phyloP scores from a whole-genome alignment of 2,797 vertebrate species.

The Labeo calbasu region DNA sequence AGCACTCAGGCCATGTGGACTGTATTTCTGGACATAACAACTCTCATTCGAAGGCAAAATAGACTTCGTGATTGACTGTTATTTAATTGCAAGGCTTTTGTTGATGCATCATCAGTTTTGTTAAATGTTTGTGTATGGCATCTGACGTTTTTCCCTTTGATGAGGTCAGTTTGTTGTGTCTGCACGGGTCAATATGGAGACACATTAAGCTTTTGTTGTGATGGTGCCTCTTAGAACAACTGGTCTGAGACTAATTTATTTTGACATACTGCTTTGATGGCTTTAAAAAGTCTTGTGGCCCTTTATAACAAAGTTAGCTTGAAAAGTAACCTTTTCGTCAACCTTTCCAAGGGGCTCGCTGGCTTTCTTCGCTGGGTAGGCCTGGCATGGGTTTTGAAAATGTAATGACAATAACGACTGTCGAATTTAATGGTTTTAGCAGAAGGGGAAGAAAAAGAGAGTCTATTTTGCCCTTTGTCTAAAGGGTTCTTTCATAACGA shows the following conservation, averaged over 20 bases:
- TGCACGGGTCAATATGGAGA: conserved; percentile 23
- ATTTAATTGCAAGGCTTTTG: conserved; percentile 30
- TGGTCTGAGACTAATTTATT: conserved; percentile 41
- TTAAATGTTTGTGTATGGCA: conserved; percentile 27
- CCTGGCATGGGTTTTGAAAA: conserved; percentile 65
- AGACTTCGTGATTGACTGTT: neutral
- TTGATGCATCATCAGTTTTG: conserved; percentile 29
- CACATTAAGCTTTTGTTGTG: conserved; percentile 26
- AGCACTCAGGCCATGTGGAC: conserved; percentile 27
- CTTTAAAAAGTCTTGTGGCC: conserved; percentile 51
- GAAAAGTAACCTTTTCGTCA: conserved; percentile 63
- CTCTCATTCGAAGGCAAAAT: conserved; percentile 17
- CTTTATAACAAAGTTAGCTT: conserved; percentile 58
- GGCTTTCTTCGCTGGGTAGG: conserved; percentile 58
- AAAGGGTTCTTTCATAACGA: conserved; percentile 69
- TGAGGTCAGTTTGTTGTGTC: conserved; percentile 45
- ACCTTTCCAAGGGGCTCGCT: conserved; percentile 62
- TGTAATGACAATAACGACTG: conserved; percentile 75
- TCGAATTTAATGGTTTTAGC: conserved; percentile 76
- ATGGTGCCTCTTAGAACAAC: conserved; percentile 28
- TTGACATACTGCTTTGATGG: conserved; percentile 41
- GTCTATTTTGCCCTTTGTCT: conserved; percentile 67
- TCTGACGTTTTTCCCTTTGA: conserved; percentile 23
- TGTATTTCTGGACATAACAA: conserved; percentile 3
- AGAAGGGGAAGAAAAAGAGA: conserved; percentile 67